Conservation (phyloP, 2,797 vertebrate genomes). For the Bradypodion ventrale region DNA sequence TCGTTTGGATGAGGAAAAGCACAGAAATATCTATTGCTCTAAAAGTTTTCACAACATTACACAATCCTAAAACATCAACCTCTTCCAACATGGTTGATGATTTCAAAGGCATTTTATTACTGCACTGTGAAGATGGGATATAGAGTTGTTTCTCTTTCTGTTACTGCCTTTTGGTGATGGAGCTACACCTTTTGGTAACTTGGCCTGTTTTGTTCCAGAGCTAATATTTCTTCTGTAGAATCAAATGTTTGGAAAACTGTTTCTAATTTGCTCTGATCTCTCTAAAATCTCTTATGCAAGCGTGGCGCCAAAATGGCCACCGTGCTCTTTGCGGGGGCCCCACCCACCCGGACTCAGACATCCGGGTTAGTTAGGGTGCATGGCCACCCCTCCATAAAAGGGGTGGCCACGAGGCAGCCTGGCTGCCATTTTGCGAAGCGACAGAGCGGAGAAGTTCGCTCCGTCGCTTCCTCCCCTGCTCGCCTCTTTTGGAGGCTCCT, state of each 20-base stretch:
- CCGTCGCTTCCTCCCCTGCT: no score
- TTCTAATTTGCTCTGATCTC: background rate
- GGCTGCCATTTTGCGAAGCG: no score
- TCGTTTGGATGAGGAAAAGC: slow-evolving; percentile 53
- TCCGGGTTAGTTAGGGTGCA: no score
- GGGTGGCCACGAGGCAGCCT: no score
- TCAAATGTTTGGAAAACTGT: background rate
- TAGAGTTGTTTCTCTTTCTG: slow-evolving; percentile 1
- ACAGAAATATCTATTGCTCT: slow-evolving; percentile 34
- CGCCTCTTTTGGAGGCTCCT: no score
- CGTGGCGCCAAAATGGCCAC: no score
- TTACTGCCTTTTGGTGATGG: background rate
- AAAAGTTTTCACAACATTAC: slow-evolving; percentile 34
- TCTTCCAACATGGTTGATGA: slow-evolving; percentile 14
- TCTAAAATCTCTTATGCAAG: background rate
- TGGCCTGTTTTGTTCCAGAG: background rate
- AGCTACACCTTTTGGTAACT: background rate
- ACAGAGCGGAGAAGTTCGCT: no score
- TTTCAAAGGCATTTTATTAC: slow-evolving; percentile 38
- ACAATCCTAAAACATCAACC: slow-evolving; percentile 39
- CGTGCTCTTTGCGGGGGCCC: no score
- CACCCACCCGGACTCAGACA: no score
- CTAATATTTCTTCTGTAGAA: background rate
- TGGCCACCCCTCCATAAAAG: no score
- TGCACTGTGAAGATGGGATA: background rate